These are phyloP conservation scores for Dendrolimus punctatus DNA, from an alignment of 1,140 invertebrate species.

Conservation along the genomic window DNA sequence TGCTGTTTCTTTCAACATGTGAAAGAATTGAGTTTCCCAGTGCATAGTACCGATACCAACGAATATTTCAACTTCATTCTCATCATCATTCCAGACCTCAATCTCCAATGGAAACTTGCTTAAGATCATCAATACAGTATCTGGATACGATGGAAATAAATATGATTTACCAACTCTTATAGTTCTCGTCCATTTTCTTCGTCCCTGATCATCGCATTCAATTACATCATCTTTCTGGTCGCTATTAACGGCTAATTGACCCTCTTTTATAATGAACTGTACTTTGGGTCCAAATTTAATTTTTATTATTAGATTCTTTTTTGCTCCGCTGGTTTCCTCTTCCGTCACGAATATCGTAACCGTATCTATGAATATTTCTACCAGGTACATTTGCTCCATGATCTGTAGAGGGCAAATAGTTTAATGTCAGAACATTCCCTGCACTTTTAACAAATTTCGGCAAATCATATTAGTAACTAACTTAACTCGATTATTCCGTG, in stretches of 20 bases:
- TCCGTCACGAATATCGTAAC: conserved; percentile 48
- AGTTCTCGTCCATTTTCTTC: conserved; percentile 49
- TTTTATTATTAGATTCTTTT: conserved; percentile 59
- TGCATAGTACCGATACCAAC: conserved; percentile 55
- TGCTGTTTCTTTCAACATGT: conserved; percentile 51
- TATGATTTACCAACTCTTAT: conserved; percentile 61
- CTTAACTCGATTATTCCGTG: too few species aligned
- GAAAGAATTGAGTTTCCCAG: conserved; percentile 55
- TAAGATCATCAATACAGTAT: conserved; percentile 49
- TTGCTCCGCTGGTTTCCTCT: conserved; percentile 35
- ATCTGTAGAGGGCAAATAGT: conserved; percentile 54
- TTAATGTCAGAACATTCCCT: conserved; percentile 43
- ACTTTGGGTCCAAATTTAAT: conserved; percentile 57
- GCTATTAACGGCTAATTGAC: conserved; percentile 44
- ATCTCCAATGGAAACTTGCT: conserved; percentile 58
- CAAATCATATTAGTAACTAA: too few species aligned
- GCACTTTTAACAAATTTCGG: conserved; percentile 1
- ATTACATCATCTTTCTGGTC: conserved; percentile 43
- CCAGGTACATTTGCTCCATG: conserved; percentile 68
- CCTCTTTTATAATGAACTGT: conserved; percentile 61
- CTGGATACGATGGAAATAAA: conserved; percentile 57
- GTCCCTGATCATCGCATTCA: conserved; percentile 43
- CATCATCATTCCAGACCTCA: conserved; percentile 60
- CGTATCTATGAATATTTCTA: conserved; percentile 65
- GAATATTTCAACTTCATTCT: conserved; percentile 50